These are phyloP conservation scores for Sepiola atlantica DNA, from an alignment of 2,888 invertebrate genomes.

Conservation along the genomic window DNA sequence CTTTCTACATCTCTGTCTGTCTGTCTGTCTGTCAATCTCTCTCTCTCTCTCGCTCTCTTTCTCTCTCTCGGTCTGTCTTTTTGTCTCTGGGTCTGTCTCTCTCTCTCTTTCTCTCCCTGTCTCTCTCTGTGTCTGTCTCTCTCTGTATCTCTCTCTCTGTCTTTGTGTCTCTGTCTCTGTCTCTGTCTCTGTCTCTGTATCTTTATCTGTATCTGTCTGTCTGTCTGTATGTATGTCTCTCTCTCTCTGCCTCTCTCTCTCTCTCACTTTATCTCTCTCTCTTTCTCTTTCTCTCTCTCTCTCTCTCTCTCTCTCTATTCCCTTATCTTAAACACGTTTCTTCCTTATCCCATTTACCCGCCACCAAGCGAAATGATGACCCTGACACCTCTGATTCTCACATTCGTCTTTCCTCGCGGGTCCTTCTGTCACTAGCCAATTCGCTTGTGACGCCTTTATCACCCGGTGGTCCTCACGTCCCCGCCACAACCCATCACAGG, in stretches of 20 bases:
- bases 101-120: no score
- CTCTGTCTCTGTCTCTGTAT: no score
- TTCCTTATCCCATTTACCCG: not conserved
- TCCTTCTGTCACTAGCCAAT: not conserved
- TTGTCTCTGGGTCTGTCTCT: no score
- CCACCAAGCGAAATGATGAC: not conserved
- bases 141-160: not conserved
- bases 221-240: no score
- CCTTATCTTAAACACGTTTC: not conserved
- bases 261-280: no score
- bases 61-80: not conserved
- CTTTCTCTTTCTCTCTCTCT: no score
- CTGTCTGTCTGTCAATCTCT: no score
- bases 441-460: not conserved
- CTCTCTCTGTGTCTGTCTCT: no score
- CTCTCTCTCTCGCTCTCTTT: not conserved
- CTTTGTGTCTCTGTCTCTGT: no score
- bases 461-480: not conserved
- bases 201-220: no score
- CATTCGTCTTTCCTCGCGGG: not conserved
- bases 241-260: no score
- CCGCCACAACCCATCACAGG: not conserved
- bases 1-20: no score
- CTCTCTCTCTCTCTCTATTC: not conserved
- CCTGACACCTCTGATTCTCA: not conserved